Evolutionary conservation across 2,888 invertebrate genomes (phyloP).

Genomic region (Tupiocoris notatus): DNA sequence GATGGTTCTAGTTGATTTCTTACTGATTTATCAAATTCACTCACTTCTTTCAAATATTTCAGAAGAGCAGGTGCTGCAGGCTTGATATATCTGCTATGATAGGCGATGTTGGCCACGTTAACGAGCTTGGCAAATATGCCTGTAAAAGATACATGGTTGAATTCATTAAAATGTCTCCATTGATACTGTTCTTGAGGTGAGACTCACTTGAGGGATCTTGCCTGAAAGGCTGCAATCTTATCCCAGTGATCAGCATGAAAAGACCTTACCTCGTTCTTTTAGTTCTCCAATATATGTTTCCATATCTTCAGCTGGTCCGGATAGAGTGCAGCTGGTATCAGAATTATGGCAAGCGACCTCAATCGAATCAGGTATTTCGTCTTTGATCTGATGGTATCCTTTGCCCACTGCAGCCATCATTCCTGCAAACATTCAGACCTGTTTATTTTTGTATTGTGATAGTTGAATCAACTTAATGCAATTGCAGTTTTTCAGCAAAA

Average conservation of each 20-base stretch:
- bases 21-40: too few relatives aligned
- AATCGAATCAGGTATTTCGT: conserved; percentile 61
- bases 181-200: too few relatives aligned
- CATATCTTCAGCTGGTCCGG: conserved; percentile 68
- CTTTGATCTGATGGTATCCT: conserved; percentile 52
- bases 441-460: not conserved
- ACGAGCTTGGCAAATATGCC: conserved; percentile 51
- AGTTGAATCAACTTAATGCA: not conserved
- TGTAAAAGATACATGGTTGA: too few relatives aligned
- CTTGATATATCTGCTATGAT: conserved; percentile 52
- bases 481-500: not conserved
- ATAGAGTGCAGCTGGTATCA: conserved; percentile 72
- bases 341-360: conserved; percentile 80
- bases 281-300: conserved; percentile 60
- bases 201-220: too few relatives aligned
- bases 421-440: conserved; percentile 46
- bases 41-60: conserved; percentile 54
- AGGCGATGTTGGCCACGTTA: conserved; percentile 51
- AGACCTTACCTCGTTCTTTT: conserved; percentile 52
- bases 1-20: too few relatives aligned
- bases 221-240: too few relatives aligned
- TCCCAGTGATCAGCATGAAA: too few relatives aligned
- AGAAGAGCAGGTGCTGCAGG: conserved; percentile 56
- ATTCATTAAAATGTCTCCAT: too few relatives aligned
- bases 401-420: conserved; percentile 59